Percentiles rank a stretch among this genome's conserved stretches.
Conservation (phyloP, 2,888 invertebrate species). For the Tinea trinotella region DNA sequence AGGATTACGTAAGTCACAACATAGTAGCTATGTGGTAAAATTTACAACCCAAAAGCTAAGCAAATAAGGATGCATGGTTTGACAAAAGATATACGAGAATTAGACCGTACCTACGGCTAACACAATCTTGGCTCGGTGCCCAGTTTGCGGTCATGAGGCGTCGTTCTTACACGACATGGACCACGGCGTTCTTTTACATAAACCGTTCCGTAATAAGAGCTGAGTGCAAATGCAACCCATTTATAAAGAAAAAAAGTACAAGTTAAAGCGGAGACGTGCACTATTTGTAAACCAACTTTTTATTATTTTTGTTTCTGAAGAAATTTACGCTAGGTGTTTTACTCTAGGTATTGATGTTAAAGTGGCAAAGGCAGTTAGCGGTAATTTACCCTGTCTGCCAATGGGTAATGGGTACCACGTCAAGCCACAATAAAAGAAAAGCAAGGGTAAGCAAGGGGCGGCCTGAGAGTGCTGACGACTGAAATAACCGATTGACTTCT, state of each 20-base stretch:
- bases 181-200: conserved; percentile 33
- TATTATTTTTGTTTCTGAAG: conserved; percentile 31
- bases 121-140: conserved; percentile 33
- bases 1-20: neutral
- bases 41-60: conserved; percentile 9
- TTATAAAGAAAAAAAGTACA: conserved; percentile 50
- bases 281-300: conserved; percentile 36
- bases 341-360: too few species aligned
- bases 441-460: too few species aligned
- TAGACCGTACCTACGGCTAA: neutral
- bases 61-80: conserved; percentile 15
- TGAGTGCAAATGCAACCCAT: conserved; percentile 44
- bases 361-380: too few species aligned
- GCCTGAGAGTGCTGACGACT: too few species aligned
- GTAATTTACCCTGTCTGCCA: too few species aligned
- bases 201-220: conserved; percentile 25
- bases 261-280: conserved; percentile 23
- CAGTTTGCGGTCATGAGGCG: conserved; percentile 35
- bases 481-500: too few species aligned
- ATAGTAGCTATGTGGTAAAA: conserved; percentile 9
- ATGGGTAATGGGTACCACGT: too few species aligned
- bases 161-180: conserved; percentile 35
- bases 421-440: too few species aligned
- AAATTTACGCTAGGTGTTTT: too few species aligned
- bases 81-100: conserved; percentile 15